Conservation (phyloP, 2,113 vertebrate genomes). For the Eleginops maclovinus region DNA sequence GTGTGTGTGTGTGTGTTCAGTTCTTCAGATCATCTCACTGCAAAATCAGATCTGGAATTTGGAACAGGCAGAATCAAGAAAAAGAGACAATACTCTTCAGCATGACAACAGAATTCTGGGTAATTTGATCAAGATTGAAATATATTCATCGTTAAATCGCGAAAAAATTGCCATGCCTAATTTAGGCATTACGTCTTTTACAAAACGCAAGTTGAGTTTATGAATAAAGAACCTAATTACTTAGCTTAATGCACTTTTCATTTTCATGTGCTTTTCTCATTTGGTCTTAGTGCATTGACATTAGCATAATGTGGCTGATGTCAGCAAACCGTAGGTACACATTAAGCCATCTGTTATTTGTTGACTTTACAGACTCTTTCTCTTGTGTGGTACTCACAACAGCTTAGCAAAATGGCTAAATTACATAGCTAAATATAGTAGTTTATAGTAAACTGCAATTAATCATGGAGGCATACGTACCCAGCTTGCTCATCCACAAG, state of each 20-base stretch:
- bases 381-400: not conserved
- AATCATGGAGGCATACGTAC: too few species aligned
- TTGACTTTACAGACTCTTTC: not conserved
- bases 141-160: not conserved
- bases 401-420: not conserved
- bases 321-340: not conserved
- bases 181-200: not conserved
- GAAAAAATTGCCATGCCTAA: not conserved
- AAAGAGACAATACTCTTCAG: not conserved
- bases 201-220: too few species aligned
- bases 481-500: too few species aligned
- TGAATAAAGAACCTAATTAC: not conserved
- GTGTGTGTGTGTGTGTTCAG: slow-evolving; percentile 35
- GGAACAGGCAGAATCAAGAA: not conserved
- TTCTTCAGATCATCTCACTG: slow-evolving; percentile 57
- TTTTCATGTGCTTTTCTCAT: too few species aligned
- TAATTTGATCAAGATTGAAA: slow-evolving; percentile 6
- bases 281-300: too few species aligned
- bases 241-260: not conserved
- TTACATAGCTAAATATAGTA: not conserved
- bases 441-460: too few species aligned
- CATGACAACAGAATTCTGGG: not conserved
- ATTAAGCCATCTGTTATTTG: not conserved
- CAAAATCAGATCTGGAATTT: slow-evolving; percentile 56
- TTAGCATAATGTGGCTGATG: too few species aligned